Conservation (phyloP, 1,140 invertebrate species). For the Drosophila sp. region DNA sequence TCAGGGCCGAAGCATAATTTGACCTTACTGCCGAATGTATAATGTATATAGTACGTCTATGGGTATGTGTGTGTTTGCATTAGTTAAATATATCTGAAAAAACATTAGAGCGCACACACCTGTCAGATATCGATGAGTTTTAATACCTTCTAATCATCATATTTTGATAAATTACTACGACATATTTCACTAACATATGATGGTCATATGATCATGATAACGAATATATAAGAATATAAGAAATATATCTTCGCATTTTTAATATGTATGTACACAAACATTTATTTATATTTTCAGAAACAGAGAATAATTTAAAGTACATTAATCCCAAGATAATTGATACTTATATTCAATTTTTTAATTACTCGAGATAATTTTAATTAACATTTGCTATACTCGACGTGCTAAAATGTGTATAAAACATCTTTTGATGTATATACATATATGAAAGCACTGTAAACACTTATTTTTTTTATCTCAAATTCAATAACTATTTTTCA, state of each 20-base stretch:
- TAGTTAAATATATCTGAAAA: neutral
- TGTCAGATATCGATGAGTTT: neutral
- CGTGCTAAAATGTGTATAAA: too few species aligned
- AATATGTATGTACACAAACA: neutral
- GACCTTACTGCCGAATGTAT: conserved; percentile 64
- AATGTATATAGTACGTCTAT: conserved; percentile 2
- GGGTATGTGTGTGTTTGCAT: neutral
- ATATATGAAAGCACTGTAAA: neutral
- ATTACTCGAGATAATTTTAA: neutral
- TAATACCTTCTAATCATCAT: conserved; percentile 6
- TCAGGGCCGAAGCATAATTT: conserved; percentile 69
- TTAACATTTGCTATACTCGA: neutral
- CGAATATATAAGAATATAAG: too few species aligned
- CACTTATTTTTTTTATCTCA: neutral
- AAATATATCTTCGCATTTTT: too few species aligned
- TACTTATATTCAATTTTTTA: neutral
- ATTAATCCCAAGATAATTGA: conserved; percentile 31
- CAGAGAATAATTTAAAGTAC: conserved; percentile 11
- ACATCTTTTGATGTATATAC: too few species aligned
- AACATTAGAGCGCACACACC: neutral
- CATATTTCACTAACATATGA: too few species aligned
- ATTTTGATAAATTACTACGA: too few species aligned
- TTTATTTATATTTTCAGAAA: conserved; percentile 1
- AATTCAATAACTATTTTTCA: too few species aligned
- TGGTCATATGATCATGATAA: too few species aligned